Base-by-base conservation (phyloP, 2,797 vertebrate species). In the Chlorospingus flavigularis region DNA sequence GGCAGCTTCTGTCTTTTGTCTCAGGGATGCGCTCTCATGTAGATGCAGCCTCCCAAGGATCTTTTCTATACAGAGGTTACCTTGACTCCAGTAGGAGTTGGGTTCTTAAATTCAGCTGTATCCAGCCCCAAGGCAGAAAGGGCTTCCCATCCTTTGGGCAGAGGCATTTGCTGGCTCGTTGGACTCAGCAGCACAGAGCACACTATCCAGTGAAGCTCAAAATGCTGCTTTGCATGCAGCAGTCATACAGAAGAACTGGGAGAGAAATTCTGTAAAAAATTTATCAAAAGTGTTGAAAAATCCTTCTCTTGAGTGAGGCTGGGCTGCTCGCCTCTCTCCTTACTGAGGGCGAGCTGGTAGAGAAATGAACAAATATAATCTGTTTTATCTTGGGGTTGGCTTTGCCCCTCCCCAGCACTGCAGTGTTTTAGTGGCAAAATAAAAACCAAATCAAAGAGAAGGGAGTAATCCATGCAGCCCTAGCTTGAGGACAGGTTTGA, bases 191-290 rank as follows among this genome's bases (percentile, higher is more conserved):
- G 78, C 43, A 23, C 23, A 26, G 68, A 66, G 10, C 30, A 42
- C 18, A 63, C 24, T 42, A 37, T 6, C 6, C 26, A 83, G 72
- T 5, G 53, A 60, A 90, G 54, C 39, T 63, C 74, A 48, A 70
- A 80, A 28, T 13, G 51, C 57, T 87, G 51, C 30, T 96, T 81
- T 91, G 79, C 79, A 83, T 93, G 86, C 90, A 92, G 55, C 55
- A 80, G 26, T 87, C 87, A 65, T 73, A 45, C 2, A 3, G 63
- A n/a, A 65, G 72, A 63, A 71, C 55, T 45, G 31, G 24, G 61
- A 95, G 92, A 88, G 67, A 87, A 90, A 81, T 19, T 53, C 89
- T 70, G 35, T 96, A 83, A 96, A 96, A 96, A 85, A 95, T 90
- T 88, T 88, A 96, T 96, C 87, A 94, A 50, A 96, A 90, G 58